These are phyloP conservation scores for Agelaius phoeniceus DNA, from an alignment of 2,113 vertebrate genomes.

Conservation along the genomic window DNA sequence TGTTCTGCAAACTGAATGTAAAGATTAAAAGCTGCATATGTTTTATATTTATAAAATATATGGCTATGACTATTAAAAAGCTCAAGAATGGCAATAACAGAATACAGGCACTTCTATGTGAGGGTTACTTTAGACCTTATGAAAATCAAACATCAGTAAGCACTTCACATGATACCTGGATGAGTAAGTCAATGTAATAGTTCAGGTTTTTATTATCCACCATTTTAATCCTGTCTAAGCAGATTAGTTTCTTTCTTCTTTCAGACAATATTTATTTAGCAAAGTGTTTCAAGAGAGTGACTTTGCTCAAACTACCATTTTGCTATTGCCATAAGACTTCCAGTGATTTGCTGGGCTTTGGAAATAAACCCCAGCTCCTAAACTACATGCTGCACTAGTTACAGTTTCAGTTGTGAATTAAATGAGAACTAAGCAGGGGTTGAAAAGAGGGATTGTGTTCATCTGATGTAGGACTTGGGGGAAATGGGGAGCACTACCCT, in stretches of 20 bases:
- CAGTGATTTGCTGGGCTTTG: not conserved
- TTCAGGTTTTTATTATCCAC: slow-evolving; percentile 12
- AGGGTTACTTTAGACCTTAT: slow-evolving; percentile 65
- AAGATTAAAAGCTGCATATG: slow-evolving; percentile 52
- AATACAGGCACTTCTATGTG: slow-evolving; percentile 78
- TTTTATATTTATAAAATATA: slow-evolving; percentile 52
- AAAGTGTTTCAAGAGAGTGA: slow-evolving; percentile 7
- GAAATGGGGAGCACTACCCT: not conserved
- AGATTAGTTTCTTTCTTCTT: slow-evolving; percentile 2
- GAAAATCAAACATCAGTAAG: slow-evolving; percentile 48
- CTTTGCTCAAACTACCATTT: not conserved
- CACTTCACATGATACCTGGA: slow-evolving; percentile 51
- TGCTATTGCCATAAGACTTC: not conserved
- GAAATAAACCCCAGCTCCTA: not conserved
- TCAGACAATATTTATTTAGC: slow-evolving; percentile 31
- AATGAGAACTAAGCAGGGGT: not conserved
- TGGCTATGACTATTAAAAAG: slow-evolving; percentile 67
- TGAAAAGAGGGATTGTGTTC: not conserved
- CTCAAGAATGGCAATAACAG: slow-evolving; percentile 68
- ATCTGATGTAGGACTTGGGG: not conserved
- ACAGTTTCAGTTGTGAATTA: not conserved
- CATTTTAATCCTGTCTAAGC: slow-evolving; percentile 20
- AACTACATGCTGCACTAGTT: not conserved
- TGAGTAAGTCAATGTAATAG: slow-evolving; percentile 35
- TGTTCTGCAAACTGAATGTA: slow-evolving; percentile 61